Evolutionary conservation across 37 sponge, comb jelly and placozoan genomes (phyloP).

Genomic region (Chondrosia reniformis): DNA sequence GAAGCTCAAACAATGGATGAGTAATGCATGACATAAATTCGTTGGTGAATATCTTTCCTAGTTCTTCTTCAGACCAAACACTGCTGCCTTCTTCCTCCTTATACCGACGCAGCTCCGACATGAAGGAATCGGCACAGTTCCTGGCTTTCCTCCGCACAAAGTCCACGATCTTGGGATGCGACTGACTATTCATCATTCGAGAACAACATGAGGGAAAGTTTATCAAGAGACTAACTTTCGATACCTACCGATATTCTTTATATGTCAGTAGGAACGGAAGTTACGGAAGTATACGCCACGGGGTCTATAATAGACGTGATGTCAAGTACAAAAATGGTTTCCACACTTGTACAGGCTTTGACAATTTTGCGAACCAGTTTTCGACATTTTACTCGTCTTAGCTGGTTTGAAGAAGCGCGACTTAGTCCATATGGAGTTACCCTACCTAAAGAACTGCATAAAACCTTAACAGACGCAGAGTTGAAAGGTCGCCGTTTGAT

Average conservation of each 20-base stretch:
- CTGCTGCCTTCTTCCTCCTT: background rate
- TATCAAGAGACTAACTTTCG: too few relatives aligned
- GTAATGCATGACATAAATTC: background rate
- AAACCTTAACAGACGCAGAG: constrained; percentile 40
- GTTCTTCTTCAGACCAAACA: background rate
- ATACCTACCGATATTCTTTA: too few relatives aligned
- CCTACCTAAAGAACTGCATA: constrained; percentile 35
- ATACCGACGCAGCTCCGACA: background rate
- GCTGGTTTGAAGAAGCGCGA: background rate
- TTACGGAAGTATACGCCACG: too few relatives aligned
- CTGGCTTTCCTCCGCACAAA: background rate
- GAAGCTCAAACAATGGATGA: background rate
- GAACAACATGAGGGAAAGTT: too few relatives aligned
- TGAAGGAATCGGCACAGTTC: background rate
- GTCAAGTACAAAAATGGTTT: background rate
- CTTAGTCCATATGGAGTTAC: constrained; percentile 64
- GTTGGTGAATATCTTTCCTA: background rate
- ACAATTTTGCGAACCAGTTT: background rate
- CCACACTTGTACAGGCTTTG: background rate
- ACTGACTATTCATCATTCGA: too few relatives aligned
- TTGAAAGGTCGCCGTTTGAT: constrained; percentile 38
- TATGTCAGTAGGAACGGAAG: too few relatives aligned
- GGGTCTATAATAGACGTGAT: too few relatives aligned
- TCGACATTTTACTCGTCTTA: background rate
- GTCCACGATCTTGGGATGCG: background rate